phyloP scores from a whole-genome alignment of 1,140 invertebrate species.

The Leguminivora glycinivorella region DNA sequence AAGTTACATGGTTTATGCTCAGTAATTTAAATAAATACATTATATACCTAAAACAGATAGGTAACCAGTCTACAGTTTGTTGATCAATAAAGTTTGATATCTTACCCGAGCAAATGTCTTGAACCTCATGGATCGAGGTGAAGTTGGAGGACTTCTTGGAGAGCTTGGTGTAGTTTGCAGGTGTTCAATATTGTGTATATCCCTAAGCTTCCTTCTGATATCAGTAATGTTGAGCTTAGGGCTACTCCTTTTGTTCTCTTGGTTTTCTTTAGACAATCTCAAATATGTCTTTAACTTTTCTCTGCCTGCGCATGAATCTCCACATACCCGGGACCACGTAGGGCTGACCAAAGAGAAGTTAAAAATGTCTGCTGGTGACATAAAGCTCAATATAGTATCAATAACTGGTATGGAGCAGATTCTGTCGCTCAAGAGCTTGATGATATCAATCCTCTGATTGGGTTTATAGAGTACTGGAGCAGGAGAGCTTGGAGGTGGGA shows the following conservation, averaged over 20 bases:
- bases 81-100: conserved; percentile 30
- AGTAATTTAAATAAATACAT: too few relatives aligned
- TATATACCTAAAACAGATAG: too few relatives aligned
- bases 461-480: conserved; percentile 47
- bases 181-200: conserved; percentile 62
- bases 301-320: conserved; percentile 47
- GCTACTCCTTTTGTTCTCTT: conserved; percentile 51
- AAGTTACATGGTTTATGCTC: too few relatives aligned
- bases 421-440: conserved; percentile 59
- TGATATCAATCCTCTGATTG: conserved; percentile 70
- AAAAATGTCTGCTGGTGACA: conserved; percentile 65
- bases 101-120: conserved; percentile 74
- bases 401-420: conserved; percentile 53
- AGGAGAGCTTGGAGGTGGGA: conserved; percentile 33
- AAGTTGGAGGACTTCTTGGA: conserved; percentile 66
- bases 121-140: conserved; percentile 72
- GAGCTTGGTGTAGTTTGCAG: conserved; percentile 36
- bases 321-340: conserved; percentile 61
- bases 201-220: conserved; percentile 51
- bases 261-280: conserved; percentile 60
- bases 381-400: conserved; percentile 61
- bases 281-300: conserved; percentile 51
- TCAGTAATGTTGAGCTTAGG: conserved; percentile 40
- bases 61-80: too few relatives aligned
- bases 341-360: conserved; percentile 67